Conservation (phyloP, 35 echinoderm and acorn worm species). For the Anneissia japonica region DNA sequence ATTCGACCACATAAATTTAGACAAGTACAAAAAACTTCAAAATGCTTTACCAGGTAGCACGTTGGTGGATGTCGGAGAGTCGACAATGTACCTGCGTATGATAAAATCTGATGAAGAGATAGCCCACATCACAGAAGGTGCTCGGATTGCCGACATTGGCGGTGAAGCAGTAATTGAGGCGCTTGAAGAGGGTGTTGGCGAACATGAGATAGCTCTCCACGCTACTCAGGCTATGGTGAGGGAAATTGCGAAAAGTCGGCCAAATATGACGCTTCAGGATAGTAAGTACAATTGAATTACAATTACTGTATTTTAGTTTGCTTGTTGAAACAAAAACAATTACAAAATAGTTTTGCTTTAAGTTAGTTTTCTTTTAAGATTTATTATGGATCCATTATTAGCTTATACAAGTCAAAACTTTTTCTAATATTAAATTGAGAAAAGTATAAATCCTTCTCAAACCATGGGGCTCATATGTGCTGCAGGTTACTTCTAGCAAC, state of each 20-base stretch:
- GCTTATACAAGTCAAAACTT: too few relatives aligned
- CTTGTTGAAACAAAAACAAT: too few relatives aligned
- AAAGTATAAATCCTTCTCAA: too few relatives aligned
- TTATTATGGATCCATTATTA: too few relatives aligned
- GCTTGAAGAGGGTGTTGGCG: not conserved
- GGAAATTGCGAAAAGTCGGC: not conserved
- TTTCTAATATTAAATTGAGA: too few relatives aligned
- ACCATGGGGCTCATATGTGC: too few relatives aligned
- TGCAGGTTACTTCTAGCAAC: too few relatives aligned
- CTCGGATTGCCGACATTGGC: not conserved
- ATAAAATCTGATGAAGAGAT: not conserved
- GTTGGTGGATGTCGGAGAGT: not conserved
- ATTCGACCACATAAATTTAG: constrained; percentile 3
- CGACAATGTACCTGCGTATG: not conserved
- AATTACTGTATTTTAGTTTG: too few relatives aligned
- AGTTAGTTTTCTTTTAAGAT: too few relatives aligned
- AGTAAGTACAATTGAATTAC: not conserved
- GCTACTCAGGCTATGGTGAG: not conserved
- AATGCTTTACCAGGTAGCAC: not conserved
- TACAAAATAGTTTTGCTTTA: too few relatives aligned
- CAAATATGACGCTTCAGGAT: not conserved
- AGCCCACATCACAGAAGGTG: not conserved
- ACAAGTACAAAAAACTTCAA: not conserved
- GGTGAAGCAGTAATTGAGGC: not conserved
- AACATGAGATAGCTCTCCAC: not conserved